Conservation (phyloP, 2,888 invertebrate species). For the Hipparchia sbordonii region DNA sequence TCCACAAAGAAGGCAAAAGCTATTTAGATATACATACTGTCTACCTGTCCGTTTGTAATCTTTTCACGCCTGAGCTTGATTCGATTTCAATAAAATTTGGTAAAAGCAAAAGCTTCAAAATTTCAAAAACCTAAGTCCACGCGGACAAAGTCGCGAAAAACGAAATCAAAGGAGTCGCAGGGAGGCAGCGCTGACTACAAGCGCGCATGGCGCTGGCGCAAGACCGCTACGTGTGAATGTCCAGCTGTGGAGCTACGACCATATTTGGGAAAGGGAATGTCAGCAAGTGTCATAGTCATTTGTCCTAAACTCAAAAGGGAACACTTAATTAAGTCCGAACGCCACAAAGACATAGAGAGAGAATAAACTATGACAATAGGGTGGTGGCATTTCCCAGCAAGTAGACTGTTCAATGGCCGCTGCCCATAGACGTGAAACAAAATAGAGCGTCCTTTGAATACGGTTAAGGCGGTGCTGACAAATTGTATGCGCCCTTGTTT, state of each 20-base stretch:
- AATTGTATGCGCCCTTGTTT: constrained; percentile 31
- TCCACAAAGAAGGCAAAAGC: too few relatives aligned
- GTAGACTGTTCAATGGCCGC: constrained; percentile 13
- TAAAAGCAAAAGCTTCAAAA: too few relatives aligned
- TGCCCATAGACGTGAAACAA: constrained; percentile 18
- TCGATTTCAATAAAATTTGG: too few relatives aligned
- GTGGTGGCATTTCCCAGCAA: constrained; percentile 13
- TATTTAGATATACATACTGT: too few relatives aligned
- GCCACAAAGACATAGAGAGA: constrained; percentile 4
- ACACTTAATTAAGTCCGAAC: constrained; percentile 13
- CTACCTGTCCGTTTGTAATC: too few relatives aligned
- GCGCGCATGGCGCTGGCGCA: too few relatives aligned
- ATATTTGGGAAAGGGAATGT: not conserved
- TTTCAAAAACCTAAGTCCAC: too few relatives aligned
- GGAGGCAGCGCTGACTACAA: too few relatives aligned
- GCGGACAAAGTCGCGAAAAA: too few relatives aligned
- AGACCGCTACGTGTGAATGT: too few relatives aligned
- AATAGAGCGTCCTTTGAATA: constrained; percentile 21
- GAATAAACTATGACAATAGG: constrained; percentile 9
- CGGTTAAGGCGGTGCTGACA: constrained; percentile 34
- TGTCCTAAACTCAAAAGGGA: constrained; percentile 14
- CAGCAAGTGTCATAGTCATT: constrained; percentile 9
- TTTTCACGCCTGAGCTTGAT: too few relatives aligned
- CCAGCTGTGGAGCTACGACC: not conserved
- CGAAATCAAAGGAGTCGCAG: too few relatives aligned